These are phyloP conservation scores for Ephydatia muelleri DNA, from an alignment of 37 sponge, comb jelly and placozoan genomes.

Conservation along the genomic window DNA sequence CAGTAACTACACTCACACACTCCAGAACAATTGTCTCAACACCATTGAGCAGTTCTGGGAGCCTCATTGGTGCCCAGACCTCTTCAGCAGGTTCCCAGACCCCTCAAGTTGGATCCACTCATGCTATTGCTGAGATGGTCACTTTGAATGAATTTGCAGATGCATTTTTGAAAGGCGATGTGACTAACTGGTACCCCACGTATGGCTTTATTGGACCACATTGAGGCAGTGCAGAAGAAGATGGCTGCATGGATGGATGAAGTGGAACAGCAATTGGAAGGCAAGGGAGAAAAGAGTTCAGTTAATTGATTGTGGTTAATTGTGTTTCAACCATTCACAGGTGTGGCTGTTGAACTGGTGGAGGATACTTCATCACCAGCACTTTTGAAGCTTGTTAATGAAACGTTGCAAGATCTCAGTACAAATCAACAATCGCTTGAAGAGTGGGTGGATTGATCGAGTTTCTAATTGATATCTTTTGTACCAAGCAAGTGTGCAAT, in stretches of 20 bases:
- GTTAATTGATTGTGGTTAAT: too few species aligned
- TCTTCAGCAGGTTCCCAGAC: too few species aligned
- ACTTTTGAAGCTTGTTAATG: background rate
- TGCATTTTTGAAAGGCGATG: constrained; percentile 62
- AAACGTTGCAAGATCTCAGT: background rate
- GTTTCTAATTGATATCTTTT: background rate
- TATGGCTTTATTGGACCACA: constrained; percentile 70
- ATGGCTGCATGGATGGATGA: constrained; percentile 37
- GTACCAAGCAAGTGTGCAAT: background rate
- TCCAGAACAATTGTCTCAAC: background rate
- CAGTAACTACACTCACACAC: too few species aligned
- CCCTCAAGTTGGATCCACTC: too few species aligned
- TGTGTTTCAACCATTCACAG: background rate
- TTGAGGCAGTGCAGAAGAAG: constrained; percentile 64
- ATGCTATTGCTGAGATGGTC: constrained; percentile 24
- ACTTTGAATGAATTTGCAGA: constrained; percentile 47
- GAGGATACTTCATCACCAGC: too few species aligned
- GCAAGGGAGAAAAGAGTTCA: constrained; percentile 31
- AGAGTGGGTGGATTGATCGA: background rate
- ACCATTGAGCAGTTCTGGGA: background rate
- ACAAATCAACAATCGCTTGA: background rate
- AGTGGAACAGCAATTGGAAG: constrained; percentile 50
- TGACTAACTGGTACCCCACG: constrained; percentile 61
- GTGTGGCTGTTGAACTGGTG: background rate
- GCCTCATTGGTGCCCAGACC: background rate